phyloP scores from a whole-genome alignment of 2,113 vertebrate genomes.

The Mohoua ochrocephala region DNA sequence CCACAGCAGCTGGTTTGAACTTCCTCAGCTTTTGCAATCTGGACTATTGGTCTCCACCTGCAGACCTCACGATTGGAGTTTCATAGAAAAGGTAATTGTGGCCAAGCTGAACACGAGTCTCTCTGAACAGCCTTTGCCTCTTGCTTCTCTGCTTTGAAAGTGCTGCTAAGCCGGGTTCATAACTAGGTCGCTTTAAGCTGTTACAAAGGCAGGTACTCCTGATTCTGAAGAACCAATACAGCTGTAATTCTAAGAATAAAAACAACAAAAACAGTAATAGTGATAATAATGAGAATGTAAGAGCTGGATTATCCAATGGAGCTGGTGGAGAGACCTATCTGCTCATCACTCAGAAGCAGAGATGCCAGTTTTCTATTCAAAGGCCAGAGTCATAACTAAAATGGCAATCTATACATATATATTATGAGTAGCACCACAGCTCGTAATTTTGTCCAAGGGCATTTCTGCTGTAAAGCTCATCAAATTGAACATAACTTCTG shows the following conservation, averaged over 20 bases:
- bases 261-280: background rate
- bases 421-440: accelerated
- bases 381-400: background rate
- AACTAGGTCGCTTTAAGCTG: background rate
- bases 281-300: background rate
- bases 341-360: background rate
- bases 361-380: background rate
- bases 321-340: background rate
- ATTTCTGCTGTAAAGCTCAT: background rate
- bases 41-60: background rate
- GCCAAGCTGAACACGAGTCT: accelerated
- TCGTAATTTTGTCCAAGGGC: background rate
- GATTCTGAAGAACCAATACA: background rate
- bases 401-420: background rate
- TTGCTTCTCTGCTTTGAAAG: background rate
- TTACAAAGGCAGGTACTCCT: background rate
- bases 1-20: background rate
- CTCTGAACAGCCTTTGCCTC: background rate
- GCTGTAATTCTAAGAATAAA: background rate
- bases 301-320: background rate
- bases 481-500: background rate
- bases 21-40: background rate
- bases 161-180: background rate
- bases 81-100: background rate
- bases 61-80: background rate